phyloP scores from a whole-genome alignment of 2,797 vertebrate species.

The Lagocephalus sceleratus region DNA sequence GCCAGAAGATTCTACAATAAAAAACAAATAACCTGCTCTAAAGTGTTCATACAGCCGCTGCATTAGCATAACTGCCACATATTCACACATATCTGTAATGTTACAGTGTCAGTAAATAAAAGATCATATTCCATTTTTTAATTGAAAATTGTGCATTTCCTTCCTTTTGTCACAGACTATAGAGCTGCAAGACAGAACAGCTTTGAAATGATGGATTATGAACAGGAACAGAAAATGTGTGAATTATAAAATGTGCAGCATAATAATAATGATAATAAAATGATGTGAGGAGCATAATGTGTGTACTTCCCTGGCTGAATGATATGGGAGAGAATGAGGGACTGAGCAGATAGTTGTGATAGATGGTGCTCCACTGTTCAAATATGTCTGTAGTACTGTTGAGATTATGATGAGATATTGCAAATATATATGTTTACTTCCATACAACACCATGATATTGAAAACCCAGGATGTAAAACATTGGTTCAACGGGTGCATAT shows the following conservation, averaged over 20 bases:
- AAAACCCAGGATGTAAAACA: constrained; percentile 15
- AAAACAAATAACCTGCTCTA: too few species aligned
- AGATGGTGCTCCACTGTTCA: constrained; percentile 14
- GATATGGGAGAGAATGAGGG: constrained; percentile 6
- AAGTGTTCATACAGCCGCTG: too few species aligned
- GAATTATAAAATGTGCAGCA: too few species aligned
- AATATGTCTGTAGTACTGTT: constrained; percentile 4
- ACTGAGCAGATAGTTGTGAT: constrained; percentile 3
- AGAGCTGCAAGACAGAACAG: not conserved
- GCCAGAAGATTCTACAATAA: too few species aligned
- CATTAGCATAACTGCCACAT: not conserved
- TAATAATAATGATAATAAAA: not conserved
- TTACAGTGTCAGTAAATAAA: not conserved
- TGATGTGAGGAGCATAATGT: not conserved
- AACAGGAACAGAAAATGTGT: not conserved
- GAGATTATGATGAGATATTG: constrained; percentile 7
- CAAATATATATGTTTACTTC: constrained; percentile 1
- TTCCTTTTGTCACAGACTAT: not conserved
- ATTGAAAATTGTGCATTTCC: not conserved
- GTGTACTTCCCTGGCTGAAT: constrained; percentile 14
- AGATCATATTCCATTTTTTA: not conserved
- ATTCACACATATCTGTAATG: not conserved
- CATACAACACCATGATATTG: not conserved
- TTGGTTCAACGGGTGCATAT: constrained; percentile 6
- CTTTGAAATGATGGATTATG: not conserved